Evolutionary conservation across 1,140 invertebrate species (phyloP).

Genomic region (Lasaia peninsularis): DNA sequence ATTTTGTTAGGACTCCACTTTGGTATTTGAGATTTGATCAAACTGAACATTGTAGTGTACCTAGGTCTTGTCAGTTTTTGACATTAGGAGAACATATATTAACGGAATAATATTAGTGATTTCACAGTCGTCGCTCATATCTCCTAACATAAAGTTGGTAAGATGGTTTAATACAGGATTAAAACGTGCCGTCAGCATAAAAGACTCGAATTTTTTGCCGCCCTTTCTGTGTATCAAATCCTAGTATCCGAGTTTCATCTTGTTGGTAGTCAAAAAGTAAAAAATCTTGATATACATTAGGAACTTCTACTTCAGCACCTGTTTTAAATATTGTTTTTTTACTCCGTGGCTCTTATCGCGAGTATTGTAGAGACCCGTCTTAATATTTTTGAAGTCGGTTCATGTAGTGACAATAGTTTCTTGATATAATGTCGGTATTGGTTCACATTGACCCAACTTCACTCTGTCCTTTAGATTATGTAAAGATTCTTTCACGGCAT

Average conservation of each 20-base stretch:
- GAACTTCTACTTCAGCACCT: not conserved
- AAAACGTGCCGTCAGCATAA: not conserved
- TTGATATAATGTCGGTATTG: not conserved
- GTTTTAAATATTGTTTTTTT: not conserved
- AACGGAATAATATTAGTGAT: not conserved
- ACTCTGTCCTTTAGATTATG: not conserved
- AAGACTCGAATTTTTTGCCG: not conserved
- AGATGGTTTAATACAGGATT: not conserved
- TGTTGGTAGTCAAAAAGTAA: conserved; percentile 3
- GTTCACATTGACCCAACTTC: not conserved
- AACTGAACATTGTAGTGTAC: conserved; percentile 3
- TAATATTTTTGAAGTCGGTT: not conserved
- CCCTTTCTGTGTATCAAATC: not conserved
- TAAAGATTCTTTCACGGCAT: not conserved
- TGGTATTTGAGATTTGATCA: not conserved
- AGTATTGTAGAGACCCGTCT: not conserved
- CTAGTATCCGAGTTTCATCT: not conserved
- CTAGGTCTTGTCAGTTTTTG: conserved; percentile 1
- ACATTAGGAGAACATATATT: not conserved
- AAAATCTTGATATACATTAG: not conserved
- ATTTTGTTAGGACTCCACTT: not conserved
- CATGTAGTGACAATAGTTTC: conserved; percentile 1
- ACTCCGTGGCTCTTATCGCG: not conserved
- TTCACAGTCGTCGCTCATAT: not conserved
- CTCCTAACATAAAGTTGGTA: conserved; percentile 1